phyloP scores from a whole-genome alignment of 2,888 invertebrate species.

The Phengaris arion region DNA sequence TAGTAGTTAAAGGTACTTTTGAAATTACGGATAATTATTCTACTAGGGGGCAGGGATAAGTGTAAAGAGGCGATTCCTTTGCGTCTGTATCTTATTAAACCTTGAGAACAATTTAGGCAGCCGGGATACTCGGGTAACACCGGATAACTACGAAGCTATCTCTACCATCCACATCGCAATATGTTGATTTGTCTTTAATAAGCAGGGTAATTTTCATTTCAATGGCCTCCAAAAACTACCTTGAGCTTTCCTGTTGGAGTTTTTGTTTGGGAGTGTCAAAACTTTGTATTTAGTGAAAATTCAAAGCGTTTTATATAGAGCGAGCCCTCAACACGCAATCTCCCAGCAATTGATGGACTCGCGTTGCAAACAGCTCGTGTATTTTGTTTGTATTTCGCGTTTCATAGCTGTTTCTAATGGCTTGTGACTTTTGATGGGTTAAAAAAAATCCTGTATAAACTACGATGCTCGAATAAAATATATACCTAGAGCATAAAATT shows the following conservation, averaged over 20 bases:
- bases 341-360: conserved; percentile 18
- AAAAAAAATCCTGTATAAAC: neutral
- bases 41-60: too few relatives aligned
- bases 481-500: too few relatives aligned
- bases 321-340: conserved; percentile 1
- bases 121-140: too few relatives aligned
- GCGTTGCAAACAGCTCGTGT: neutral
- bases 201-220: neutral
- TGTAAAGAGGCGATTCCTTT: too few relatives aligned
- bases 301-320: neutral
- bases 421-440: conserved; percentile 9
- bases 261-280: conserved; percentile 18
- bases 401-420: neutral
- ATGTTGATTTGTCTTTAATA: too few relatives aligned
- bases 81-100: too few relatives aligned
- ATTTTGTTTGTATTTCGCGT: neutral
- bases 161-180: too few relatives aligned
- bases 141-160: too few relatives aligned
- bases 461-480: too few relatives aligned
- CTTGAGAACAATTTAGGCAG: too few relatives aligned
- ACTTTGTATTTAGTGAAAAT: conserved; percentile 11
- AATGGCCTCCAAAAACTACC: neutral
- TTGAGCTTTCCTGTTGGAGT: conserved; percentile 1
- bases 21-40: too few relatives aligned
- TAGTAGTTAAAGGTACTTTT: too few relatives aligned